A percentile compares a stretch with the other conserved stretches of the same genome.
Evolutionary conservation across 2,113 vertebrate genomes (phyloP).

Genomic region (Rhinoderma darwinii): DNA sequence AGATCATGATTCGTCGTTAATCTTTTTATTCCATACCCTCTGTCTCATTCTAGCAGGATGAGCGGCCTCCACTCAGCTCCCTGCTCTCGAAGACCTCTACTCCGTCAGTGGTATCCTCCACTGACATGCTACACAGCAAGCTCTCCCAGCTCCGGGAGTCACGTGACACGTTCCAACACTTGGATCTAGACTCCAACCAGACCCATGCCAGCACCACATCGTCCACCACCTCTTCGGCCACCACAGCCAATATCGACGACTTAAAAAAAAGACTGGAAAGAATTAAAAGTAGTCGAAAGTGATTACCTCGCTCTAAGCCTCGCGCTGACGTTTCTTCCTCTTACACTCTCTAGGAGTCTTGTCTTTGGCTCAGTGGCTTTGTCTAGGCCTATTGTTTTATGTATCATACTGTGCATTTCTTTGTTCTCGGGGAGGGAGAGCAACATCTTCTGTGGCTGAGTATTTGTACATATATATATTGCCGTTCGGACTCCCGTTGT

Average conservation of each 20-base stretch:
- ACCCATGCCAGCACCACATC: constrained; percentile 79
- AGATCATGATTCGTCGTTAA: not conserved
- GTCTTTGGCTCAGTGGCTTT: constrained; percentile 70
- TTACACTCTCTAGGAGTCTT: constrained; percentile 61
- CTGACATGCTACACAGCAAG: constrained; percentile 98
- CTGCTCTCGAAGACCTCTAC: constrained; percentile 88
- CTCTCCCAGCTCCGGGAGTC: constrained; percentile 97
- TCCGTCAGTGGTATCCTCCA: constrained; percentile 88
- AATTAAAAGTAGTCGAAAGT: constrained; percentile 98
- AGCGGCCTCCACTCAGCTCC: constrained; percentile 83
- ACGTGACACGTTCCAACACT: constrained; percentile 89
- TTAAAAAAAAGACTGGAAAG: constrained; percentile 98
- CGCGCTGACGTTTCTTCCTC: constrained; percentile 63
- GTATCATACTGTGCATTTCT: constrained; percentile 75
- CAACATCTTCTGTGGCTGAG: constrained; percentile 74
- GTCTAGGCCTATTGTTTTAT: constrained; percentile 72
- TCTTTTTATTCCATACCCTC: not conserved
- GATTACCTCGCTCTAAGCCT: constrained; percentile 60
- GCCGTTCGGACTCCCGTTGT: constrained; percentile 72
- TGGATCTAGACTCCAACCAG: constrained; percentile 83
- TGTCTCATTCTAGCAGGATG: constrained; percentile 71
- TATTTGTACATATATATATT: constrained; percentile 79
- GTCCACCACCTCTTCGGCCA: constrained; percentile 78
- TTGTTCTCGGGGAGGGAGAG: constrained; percentile 64
- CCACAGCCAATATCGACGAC: constrained; percentile 92